Conservation (phyloP, 2,113 vertebrate genomes). For the Syngnathoides biaculeatus region DNA sequence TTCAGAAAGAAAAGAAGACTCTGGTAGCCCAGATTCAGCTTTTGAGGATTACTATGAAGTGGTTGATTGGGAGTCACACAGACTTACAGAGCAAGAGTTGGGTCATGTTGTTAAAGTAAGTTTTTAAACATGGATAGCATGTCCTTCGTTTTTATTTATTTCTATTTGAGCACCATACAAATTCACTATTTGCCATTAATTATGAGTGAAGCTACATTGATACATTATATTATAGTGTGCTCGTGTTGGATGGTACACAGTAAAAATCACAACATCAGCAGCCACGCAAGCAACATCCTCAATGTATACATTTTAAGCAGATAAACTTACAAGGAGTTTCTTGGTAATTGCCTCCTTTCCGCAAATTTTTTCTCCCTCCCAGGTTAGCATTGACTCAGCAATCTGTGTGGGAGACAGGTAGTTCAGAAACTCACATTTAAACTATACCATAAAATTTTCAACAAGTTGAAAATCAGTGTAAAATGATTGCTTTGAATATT, state of each 20-base stretch:
- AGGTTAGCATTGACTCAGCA: constrained; percentile 96
- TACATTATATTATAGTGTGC: background rate
- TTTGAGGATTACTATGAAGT: too few relatives aligned
- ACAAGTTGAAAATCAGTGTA: background rate
- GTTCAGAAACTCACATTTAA: background rate
- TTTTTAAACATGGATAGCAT: background rate
- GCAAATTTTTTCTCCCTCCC: constrained; percentile 97
- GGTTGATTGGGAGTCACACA: too few relatives aligned
- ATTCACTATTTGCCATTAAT: background rate
- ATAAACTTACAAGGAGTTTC: constrained; percentile 86
- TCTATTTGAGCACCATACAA: background rate
- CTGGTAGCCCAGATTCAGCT: too few relatives aligned
- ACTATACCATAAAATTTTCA: background rate
- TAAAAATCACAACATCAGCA: background rate
- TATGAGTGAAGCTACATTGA: background rate
- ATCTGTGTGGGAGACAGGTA: constrained; percentile 72
- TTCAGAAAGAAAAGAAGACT: too few relatives aligned
- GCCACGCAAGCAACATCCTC: background rate
- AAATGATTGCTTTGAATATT: background rate
- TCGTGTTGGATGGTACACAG: background rate
- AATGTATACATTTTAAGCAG: constrained; percentile 1
- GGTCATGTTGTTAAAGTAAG: too few relatives aligned
- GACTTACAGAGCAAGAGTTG: too few relatives aligned
- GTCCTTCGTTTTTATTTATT: background rate
- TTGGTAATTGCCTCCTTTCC: constrained; percentile 96